Evolutionary conservation across 2,888 invertebrate species (phyloP).

Genomic region (Drosophila kuntzei): DNA sequence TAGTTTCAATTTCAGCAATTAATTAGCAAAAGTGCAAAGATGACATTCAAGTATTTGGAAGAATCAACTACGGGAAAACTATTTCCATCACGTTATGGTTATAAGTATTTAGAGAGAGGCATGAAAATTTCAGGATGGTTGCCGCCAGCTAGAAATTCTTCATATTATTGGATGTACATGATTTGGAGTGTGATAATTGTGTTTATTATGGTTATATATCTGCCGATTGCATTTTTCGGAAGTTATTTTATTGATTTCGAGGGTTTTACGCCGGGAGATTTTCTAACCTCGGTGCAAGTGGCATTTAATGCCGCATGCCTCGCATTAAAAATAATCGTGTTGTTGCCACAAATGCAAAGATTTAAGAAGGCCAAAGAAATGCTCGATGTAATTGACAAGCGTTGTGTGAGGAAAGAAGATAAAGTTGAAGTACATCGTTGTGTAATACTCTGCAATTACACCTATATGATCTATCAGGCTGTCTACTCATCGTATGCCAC

Average conservation of each 20-base stretch:
- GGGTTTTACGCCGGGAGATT: constrained; percentile 31
- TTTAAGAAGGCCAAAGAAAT: constrained; percentile 34
- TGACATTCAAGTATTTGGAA: constrained; percentile 39
- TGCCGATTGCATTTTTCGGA: constrained; percentile 42
- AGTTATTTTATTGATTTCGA: constrained; percentile 38
- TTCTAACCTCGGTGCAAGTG: constrained; percentile 45
- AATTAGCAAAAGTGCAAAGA: constrained; percentile 1
- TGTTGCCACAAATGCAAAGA: constrained; percentile 27
- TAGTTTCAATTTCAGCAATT: neutral
- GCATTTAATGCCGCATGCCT: constrained; percentile 29
- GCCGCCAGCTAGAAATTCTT: neutral
- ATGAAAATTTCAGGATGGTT: constrained; percentile 51
- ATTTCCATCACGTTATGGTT: constrained; percentile 37
- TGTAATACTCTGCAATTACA: constrained; percentile 36
- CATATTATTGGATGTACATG: constrained; percentile 10
- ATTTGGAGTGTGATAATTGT: constrained; percentile 1
- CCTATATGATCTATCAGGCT: constrained; percentile 30
- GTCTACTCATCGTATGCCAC: constrained; percentile 18
- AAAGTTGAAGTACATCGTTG: constrained; percentile 27
- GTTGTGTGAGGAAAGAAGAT: constrained; percentile 19
- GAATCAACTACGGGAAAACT: constrained; percentile 1
- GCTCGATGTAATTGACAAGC: constrained; percentile 41
- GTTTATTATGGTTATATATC: constrained; percentile 1
- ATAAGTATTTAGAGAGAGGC: constrained; percentile 34
- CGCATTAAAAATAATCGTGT: constrained; percentile 4